Evolutionary conservation across 2,113 vertebrate species (phyloP), one percentile per base, ranked within the genome.

Genomic region (Xenopus laevis): DNA sequence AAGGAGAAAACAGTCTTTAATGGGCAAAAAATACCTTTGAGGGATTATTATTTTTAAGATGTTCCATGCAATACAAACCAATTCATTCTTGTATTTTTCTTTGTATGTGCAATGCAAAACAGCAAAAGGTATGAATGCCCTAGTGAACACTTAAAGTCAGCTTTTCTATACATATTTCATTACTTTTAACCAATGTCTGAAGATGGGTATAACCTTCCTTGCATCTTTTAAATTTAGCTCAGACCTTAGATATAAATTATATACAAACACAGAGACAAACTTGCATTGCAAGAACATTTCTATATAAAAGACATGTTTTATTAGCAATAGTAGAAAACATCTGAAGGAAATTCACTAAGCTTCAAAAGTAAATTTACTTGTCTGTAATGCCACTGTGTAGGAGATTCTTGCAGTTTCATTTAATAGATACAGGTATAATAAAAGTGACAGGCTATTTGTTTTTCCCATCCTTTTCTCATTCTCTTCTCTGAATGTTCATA

Each of bases 351-450:
- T 72, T 72, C 60, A 44, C 30, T 53, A 64, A 65, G 61, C 60
- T 72, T 64, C 46, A 53, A 65, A 33, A 61, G 23, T 72, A 62
- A 72, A 72, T 72, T 72, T 72, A 64, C 61, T 72, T 55, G 60
- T 65, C 71, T 63, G 44, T 65, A 72, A 55, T 64, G 60, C n/a
- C n/a, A 44, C 47, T 53, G 71, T 72, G 71, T 65, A 62, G 71
- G 61, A 55, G 71, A 72, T 46, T 30, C 46, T 53, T 53, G 59
- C 60, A 18, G 60, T 72, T 64, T 27, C 61, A 44, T 72, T 72
- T 65, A 64, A 72, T 72, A 65, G 71, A 72, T 72, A 65, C 47
- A 64, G 71, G 71, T 65, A 55, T 72, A 72, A 72, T 72, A 72
- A 64, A 64, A 72, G 46, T 65, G 61, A 64, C 47, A 72, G 53